Percentiles rank a stretch among this genome's conserved stretches.
These are phyloP conservation scores for Heliconius erato DNA, from an alignment of 2,888 invertebrate species.

Conservation along the genomic window DNA sequence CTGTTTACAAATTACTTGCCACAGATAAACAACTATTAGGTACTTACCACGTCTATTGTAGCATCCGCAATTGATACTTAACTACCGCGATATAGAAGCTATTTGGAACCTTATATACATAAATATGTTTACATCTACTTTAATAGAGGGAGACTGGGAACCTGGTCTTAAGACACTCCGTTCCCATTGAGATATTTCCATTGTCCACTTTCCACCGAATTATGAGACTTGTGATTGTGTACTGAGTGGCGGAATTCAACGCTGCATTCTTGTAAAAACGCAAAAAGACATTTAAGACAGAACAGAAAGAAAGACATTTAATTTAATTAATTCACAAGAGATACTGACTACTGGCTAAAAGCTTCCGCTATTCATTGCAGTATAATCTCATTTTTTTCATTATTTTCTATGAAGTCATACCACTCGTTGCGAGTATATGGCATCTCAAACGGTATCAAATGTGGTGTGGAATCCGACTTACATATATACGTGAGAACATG, in stretches of 20 bases:
- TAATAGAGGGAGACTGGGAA: too few relatives aligned
- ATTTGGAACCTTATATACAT: background rate
- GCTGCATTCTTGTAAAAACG: too few relatives aligned
- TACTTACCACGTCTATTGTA: slow-evolving; percentile 22
- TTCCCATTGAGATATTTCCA: too few relatives aligned
- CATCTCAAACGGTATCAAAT: slow-evolving; percentile 23
- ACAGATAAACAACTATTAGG: slow-evolving; percentile 18
- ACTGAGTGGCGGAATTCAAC: too few relatives aligned
- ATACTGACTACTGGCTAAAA: background rate
- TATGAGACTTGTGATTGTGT: too few relatives aligned
- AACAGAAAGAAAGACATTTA: too few relatives aligned
- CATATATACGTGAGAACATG: slow-evolving; percentile 69
- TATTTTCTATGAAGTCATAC: slow-evolving; percentile 11
- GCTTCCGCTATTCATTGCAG: slow-evolving; percentile 12
- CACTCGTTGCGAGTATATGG: background rate
- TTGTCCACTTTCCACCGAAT: too few relatives aligned
- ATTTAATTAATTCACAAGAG: background rate
- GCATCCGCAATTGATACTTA: slow-evolving; percentile 19
- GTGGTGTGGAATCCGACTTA: slow-evolving; percentile 33
- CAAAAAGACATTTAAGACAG: too few relatives aligned
- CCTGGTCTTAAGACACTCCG: too few relatives aligned
- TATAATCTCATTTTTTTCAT: background rate
- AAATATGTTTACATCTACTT: background rate
- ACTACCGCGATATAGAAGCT: background rate
- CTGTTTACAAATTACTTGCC: slow-evolving; percentile 48